Conservation (phyloP, 2,888 invertebrate species). For the Ophion obscuratus region DNA sequence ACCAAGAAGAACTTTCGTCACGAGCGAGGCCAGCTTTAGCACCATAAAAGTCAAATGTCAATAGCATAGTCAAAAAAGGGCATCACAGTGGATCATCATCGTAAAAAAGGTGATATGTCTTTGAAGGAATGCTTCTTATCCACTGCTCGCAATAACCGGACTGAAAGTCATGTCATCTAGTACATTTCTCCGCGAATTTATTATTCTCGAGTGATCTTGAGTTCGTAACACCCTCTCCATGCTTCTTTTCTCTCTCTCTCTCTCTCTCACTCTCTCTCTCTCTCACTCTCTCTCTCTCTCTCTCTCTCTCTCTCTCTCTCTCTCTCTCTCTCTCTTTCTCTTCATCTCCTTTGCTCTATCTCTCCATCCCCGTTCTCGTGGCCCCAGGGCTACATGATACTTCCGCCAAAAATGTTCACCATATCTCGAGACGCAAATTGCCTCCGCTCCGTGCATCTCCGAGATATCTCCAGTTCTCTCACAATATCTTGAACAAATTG, state of each 20-base stretch:
- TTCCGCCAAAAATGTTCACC: constrained; percentile 34
- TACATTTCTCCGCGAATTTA: constrained; percentile 48
- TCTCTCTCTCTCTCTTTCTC: background rate
- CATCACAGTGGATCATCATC: too few species aligned
- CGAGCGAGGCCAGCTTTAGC: too few species aligned
- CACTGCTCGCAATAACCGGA: background rate
- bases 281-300: constrained; percentile 5
- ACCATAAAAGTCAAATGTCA: too few species aligned
- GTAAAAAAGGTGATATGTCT: too few species aligned
- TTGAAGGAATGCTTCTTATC: background rate
- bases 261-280: background rate
- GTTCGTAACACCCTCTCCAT: constrained; percentile 32
- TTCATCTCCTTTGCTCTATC: background rate
- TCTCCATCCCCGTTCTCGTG: background rate
- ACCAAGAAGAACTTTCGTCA: too few species aligned
- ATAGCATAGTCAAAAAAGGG: too few species aligned
- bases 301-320: background rate
- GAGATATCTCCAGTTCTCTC: background rate
- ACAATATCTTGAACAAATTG: background rate
- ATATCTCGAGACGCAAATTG: constrained; percentile 29
- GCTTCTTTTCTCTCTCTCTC: background rate
- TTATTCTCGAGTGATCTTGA: constrained; percentile 52
- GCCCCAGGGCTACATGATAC: constrained; percentile 26
- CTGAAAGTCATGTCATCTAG: constrained; percentile 35
- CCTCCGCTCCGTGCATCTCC: background rate